These are phyloP conservation scores for Selene dorsalis DNA, from an alignment of 2,797 vertebrate genomes.

Conservation along the genomic window DNA sequence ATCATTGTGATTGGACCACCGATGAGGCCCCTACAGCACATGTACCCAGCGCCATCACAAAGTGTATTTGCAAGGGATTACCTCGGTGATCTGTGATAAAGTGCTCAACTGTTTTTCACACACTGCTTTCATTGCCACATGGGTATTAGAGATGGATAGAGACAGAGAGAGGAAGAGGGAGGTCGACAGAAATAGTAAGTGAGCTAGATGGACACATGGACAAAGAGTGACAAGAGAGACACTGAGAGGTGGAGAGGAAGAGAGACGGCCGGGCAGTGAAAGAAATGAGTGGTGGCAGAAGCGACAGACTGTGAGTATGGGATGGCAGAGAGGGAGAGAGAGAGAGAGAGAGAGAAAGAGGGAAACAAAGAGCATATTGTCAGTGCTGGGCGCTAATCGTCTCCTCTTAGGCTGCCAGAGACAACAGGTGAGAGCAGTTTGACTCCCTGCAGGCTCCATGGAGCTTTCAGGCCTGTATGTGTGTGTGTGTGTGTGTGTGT, in stretches of 20 bases:
- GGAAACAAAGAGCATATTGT: slow-evolving; percentile 85
- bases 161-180: slow-evolving; percentile 48
- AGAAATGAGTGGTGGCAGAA: slow-evolving; percentile 66
- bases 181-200: slow-evolving; percentile 69
- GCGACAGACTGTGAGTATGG: slow-evolving; percentile 72
- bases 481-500: slow-evolving; percentile 52
- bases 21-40: slow-evolving; percentile 53
- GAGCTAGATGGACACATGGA: slow-evolving; percentile 55
- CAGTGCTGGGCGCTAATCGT: slow-evolving; percentile 81
- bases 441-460: slow-evolving; percentile 83
- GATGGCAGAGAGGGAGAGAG: slow-evolving; percentile 69
- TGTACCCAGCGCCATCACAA: slow-evolving; percentile 51
- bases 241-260: slow-evolving; percentile 60
- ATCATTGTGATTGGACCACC: slow-evolving; percentile 21
- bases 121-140: slow-evolving; percentile 66
- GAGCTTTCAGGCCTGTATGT: slow-evolving; percentile 74
- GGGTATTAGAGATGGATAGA: slow-evolving; percentile 70
- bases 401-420: slow-evolving; percentile 83
- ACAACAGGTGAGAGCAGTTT: slow-evolving; percentile 88
- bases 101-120: slow-evolving; percentile 81
- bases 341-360: slow-evolving; percentile 66
- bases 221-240: slow-evolving; percentile 67
- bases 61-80: slow-evolving; percentile 79
- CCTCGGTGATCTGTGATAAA: slow-evolving; percentile 77
- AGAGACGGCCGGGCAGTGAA: slow-evolving; percentile 62